A percentile compares a stretch with the other conserved stretches of the same genome.
These are phyloP conservation scores for Coleophora deauratella DNA, from an alignment of 2,888 invertebrate genomes.

Conservation along the genomic window DNA sequence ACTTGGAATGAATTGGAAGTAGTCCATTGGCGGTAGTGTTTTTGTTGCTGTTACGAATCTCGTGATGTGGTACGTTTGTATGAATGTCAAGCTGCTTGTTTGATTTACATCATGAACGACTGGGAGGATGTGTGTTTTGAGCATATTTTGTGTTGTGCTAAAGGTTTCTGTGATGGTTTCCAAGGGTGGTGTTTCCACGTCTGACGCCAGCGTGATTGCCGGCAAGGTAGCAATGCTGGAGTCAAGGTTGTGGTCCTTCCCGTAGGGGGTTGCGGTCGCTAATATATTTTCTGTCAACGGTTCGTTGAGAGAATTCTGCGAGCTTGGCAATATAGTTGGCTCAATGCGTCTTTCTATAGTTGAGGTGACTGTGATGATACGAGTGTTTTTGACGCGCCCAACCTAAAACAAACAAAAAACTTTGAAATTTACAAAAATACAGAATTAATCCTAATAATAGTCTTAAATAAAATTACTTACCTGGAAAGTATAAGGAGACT, in stretches of 20 bases:
- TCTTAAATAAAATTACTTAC: slow-evolving; percentile 57
- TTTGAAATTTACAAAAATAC: background rate
- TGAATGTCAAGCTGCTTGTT: slow-evolving; percentile 85
- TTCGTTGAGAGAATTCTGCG: slow-evolving; percentile 78
- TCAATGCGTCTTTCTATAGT: slow-evolving; percentile 87
- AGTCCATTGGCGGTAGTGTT: slow-evolving; percentile 90
- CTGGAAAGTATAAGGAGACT: slow-evolving; percentile 92
- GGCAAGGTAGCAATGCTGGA: slow-evolving; percentile 89
- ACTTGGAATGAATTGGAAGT: slow-evolving; percentile 89
- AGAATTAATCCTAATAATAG: background rate
- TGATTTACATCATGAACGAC: slow-evolving; percentile 83
- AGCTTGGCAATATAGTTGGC: slow-evolving; percentile 66
- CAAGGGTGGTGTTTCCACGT: slow-evolving; percentile 87
- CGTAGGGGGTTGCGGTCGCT: slow-evolving; percentile 83
- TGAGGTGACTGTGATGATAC: slow-evolving; percentile 90
- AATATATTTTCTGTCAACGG: slow-evolving; percentile 92
- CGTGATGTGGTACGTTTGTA: slow-evolving; percentile 92
- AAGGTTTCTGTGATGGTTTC: slow-evolving; percentile 93
- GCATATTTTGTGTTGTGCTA: slow-evolving; percentile 90
- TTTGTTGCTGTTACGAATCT: slow-evolving; percentile 92
- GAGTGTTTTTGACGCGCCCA: slow-evolving; percentile 88
- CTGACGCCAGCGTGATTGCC: slow-evolving; percentile 82
- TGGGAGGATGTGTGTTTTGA: slow-evolving; percentile 92
- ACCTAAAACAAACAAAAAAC: slow-evolving; percentile 70
- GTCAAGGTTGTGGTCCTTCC: slow-evolving; percentile 79